Base-by-base conservation (phyloP, 1,140 invertebrate species). In the Rhyzopertha dominica region DNA sequence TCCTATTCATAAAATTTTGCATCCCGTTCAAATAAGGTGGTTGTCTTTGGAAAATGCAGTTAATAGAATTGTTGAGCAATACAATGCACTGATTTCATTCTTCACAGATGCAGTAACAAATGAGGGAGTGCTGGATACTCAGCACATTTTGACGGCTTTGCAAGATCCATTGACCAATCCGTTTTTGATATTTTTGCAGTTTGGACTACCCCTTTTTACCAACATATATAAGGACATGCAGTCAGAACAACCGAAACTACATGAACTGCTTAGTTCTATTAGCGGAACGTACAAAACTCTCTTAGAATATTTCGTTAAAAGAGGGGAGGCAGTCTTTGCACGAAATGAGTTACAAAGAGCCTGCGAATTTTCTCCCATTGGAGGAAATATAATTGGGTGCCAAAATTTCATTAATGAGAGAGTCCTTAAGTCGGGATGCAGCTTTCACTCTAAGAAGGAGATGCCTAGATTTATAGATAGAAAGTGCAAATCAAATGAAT, bases 11-110 rank as follows among this genome's bases (percentile, higher is more conserved):
- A 61, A 63, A 57, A 38, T 67, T 28, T 42, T 67, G 17, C 59
- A 61, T 34, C 59, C 65, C 30, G 38, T 41, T 29, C 64, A 65
- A 52, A 69, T 65, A 17, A 53, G 63, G 37, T 69, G 67, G 67
- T 48, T 69, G 8, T 71, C 65, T 1, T 38, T 64, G 5, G 28
- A 54, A 25, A 24, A 38, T 34, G 61, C 63, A 8, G 57, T 69
- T 5, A 54, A 56, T 18, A 46, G 63, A 20, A 46, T 70, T 47
- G 47, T 68, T 34, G 63, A 67, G 49, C 67, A 67, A 45, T 53
- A 58, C 34, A 46, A 52, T 36, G 47, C 63, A 20, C 38, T 67
- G 28, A 49, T 51, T 47, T 46, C 66, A 17, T 66, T 58, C 58
- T 68, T 63, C 38, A 36, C 13, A 25, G 48, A 57, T 19, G 37